Conservation (phyloP, 2,888 invertebrate genomes). For the Sinohyriopsis cumingii region DNA sequence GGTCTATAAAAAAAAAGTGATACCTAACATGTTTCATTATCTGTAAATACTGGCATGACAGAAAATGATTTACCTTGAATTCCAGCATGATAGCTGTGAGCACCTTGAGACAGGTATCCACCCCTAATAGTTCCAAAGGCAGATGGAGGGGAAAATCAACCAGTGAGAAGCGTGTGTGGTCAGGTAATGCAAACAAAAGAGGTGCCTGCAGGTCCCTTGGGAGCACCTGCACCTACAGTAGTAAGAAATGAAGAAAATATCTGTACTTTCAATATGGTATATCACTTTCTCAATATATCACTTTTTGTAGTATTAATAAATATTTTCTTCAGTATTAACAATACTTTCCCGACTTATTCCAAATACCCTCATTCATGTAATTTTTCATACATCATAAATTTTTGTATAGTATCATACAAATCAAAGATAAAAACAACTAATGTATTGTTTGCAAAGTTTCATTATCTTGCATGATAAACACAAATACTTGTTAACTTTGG, state of each 20-base stretch:
- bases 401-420: too few species aligned
- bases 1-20: too few species aligned
- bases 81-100: slow-evolving; percentile 96
- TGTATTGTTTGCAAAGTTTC: too few species aligned
- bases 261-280: not conserved
- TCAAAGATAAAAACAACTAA: not conserved
- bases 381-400: too few species aligned
- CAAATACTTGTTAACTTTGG: too few species aligned
- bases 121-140: slow-evolving; percentile 96
- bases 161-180: slow-evolving; percentile 96
- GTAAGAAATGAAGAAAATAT: slow-evolving; percentile 1
- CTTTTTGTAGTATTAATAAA: not conserved
- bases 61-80: slow-evolving; percentile 82
- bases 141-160: slow-evolving; percentile 99
- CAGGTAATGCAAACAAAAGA: slow-evolving; percentile 84
- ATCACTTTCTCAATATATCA: not conserved
- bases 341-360: too few species aligned
- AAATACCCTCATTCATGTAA: too few species aligned
- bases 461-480: too few species aligned
- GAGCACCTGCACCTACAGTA: slow-evolving; percentile 82
- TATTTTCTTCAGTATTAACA: too few species aligned
- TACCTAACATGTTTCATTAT: too few species aligned
- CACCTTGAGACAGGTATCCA: slow-evolving; percentile 97
- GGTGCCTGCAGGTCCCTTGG: slow-evolving; percentile 85
- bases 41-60: too few species aligned